These are phyloP conservation scores for Phlogophora meticulosa DNA, from an alignment of 2,888 invertebrate species.

Conservation along the genomic window DNA sequence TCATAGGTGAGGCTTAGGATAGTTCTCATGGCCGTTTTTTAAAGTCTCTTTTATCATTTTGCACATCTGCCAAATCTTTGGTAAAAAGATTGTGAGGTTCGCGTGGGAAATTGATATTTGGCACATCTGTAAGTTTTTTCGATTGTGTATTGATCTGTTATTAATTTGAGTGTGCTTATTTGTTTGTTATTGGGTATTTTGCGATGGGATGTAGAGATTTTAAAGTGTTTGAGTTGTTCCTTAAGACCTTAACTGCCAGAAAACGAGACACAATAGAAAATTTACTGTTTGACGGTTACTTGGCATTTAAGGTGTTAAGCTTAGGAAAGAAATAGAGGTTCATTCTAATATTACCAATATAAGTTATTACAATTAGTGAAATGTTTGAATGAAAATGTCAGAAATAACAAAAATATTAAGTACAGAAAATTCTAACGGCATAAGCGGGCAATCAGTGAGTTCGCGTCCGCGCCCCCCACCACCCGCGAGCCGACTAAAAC, in stretches of 20 bases:
- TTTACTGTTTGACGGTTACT: too few species aligned
- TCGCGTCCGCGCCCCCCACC: conserved; percentile 50
- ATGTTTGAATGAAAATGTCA: too few species aligned
- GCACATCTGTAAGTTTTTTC: conserved; percentile 50
- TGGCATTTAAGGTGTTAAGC: too few species aligned
- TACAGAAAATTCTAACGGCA: conserved; percentile 44
- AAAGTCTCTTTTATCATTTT: conserved; percentile 79
- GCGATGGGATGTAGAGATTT: not conserved
- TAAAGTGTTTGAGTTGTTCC: not conserved
- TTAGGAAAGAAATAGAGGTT: too few species aligned
- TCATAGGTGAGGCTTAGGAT: conserved; percentile 87
- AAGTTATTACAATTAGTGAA: too few species aligned
- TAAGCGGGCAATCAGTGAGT: conserved; percentile 39
- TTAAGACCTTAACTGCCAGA: too few species aligned
- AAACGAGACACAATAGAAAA: too few species aligned
- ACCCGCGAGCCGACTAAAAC: conserved; percentile 70
- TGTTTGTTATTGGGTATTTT: conserved; percentile 19
- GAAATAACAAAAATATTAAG: not conserved
- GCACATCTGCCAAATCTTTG: conserved; percentile 83
- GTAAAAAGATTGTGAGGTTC: conserved; percentile 69
- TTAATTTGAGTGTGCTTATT: conserved; percentile 46
- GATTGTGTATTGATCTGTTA: conserved; percentile 50
- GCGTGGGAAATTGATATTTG: conserved; percentile 74
- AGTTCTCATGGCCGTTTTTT: conserved; percentile 87
- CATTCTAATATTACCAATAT: too few species aligned